Evolutionary conservation across 2,888 invertebrate genomes (phyloP), one percentile per base, ranked within the genome.

Genomic region (Piscicola geometra): DNA sequence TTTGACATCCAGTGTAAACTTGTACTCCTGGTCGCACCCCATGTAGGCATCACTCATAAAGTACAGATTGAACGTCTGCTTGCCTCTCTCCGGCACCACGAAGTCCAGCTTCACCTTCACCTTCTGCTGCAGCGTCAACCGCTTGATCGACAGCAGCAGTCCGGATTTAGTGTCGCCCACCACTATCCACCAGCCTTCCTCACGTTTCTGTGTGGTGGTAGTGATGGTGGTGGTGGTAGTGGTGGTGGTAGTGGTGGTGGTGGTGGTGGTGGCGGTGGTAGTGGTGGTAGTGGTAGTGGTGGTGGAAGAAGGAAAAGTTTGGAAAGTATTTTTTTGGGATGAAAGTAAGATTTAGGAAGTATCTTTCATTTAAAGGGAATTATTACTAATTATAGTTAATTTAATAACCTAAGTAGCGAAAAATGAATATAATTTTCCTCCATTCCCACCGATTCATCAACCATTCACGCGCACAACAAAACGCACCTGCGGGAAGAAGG

Each of bases 1-100:
- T 18, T 78, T 75, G 35, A 87, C 86, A 76, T 85, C 83, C 74
- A 87, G 81, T 35, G 80, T 81, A 80, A 99, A 94, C 86, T 93
- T 92, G 87, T 99, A 99, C 87, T 99, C 99, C 86, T 99, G 99
- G 88, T 99, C 99, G 83, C 98, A 99, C 12, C 99, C 99, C 83
- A 99, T 90, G 86, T 99, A 99, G 0, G 97, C 93, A 86, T 99
- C 99, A 82, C 95, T 96, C 96, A 99, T 99, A 87, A 94, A 99
- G 88, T 95, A 99, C 73, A 99, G 87, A 0, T 93, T 94, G 86
- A 96, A 98, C 21, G 91, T 90, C 86, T 95, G 93, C 36, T 91
- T 90, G 5, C 95, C 86, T 0, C 93, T 89, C 77, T 90, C 89
- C 0, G 96, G 96, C 36, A 96, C 95, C 50, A 96, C 92, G 86